These are phyloP conservation scores for Hydrolagus colliei DNA, from an alignment of 2,797 vertebrate species.

Conservation along the genomic window DNA sequence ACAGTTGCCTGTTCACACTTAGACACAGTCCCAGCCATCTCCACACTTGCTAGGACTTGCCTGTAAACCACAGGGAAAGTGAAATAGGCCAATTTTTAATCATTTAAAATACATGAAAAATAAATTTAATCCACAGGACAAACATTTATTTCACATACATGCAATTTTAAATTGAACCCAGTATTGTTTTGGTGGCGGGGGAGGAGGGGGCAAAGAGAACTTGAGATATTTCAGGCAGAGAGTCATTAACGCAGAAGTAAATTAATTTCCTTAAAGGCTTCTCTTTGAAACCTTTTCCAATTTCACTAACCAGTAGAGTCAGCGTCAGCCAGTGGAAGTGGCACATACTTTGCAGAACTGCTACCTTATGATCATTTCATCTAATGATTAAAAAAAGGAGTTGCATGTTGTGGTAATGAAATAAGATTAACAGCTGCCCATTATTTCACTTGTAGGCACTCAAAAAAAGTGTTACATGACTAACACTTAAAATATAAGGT, in stretches of 20 bases:
- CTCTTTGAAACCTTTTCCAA: neutral
- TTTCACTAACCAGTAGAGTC: neutral
- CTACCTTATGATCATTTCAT: neutral
- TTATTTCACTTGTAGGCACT: conserved; percentile 19
- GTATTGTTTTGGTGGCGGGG: neutral
- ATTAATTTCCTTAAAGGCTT: neutral
- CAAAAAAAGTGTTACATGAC: conserved; percentile 16
- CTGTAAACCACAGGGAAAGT: neutral
- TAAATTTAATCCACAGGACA: neutral
- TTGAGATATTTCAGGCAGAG: neutral
- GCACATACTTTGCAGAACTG: neutral
- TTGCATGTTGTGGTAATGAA: neutral
- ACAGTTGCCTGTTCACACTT: neutral
- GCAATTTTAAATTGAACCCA: neutral
- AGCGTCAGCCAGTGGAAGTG: neutral
- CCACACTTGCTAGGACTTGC: neutral
- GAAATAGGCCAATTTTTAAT: neutral
- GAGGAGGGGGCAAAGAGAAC: neutral
- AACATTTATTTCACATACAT: neutral
- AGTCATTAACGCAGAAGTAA: neutral
- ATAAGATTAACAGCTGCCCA: conserved; percentile 4
- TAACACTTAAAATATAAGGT: conserved; percentile 19
- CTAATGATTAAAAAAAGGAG: neutral
- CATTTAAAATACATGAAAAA: neutral
- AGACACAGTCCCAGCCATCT: neutral